Base-by-base conservation (phyloP, 2,797 vertebrate species). In the Sphenodon punctatus region DNA sequence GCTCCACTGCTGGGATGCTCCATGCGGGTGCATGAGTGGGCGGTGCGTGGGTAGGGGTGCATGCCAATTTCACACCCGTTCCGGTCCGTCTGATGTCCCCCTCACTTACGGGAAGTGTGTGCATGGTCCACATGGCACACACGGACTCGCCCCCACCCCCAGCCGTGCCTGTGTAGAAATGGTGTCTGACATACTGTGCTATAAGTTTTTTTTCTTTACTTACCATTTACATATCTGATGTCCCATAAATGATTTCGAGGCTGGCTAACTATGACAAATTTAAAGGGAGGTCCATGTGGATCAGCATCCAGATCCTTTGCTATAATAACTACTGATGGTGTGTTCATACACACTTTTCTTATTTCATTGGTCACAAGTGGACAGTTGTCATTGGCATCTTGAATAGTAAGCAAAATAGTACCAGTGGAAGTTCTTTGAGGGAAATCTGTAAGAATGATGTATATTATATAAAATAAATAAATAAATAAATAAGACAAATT, bases 351-450 rank as follows among this genome's bases (percentile, higher is more conserved):
- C 30, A 96, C 64, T 42, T 27, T 89, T 59, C 84, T 84, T 17
- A 90, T 51, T 23, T 88, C 93, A 32, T 94, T 94, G 38, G 86
- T 93, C 82, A 98, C 88, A 20, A 27, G 89, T 16, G 98, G 98
- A 60, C 98, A 98, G 45, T 97, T 95, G 88, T 97, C 96, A 42
- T 96, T 97, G 65, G 88, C 71, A 75, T 96, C 95, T 13, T 89
- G 51, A 7, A 99, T 87, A 70, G 94, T 77, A 64, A 99, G 94
- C 56, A 94, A 93, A 77, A 99, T 67, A 1, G 98, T 99, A 64
- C 97, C 98, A 9, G 97, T 99, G 36, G 96, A 93, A 36, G 98
- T 98, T 74, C 96, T 96, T 30, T 92, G 78, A 15, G 97, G 97
- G 80, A 64, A 63, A 32, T 96, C 98, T 99, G 89, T 68, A 83